These are phyloP conservation scores for Rhinopomastus cyanomelas DNA, from an alignment of 2,113 vertebrate species.

Conservation along the genomic window DNA sequence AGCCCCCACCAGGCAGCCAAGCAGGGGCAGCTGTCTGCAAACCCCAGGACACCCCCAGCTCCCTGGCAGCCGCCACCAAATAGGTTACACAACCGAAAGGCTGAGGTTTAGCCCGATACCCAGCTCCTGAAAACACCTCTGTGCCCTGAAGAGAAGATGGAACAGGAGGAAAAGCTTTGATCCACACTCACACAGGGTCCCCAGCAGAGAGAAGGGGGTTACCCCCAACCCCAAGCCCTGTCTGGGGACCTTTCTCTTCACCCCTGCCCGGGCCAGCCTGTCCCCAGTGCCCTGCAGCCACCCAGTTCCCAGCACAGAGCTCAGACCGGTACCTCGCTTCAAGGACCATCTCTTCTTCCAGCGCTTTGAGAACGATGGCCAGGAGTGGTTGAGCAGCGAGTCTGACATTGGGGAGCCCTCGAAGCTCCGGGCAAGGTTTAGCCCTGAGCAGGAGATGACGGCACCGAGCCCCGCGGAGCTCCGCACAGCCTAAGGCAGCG, in stretches of 20 bases:
- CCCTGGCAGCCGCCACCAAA: background rate
- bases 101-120: constrained; percentile 41
- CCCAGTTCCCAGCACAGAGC: background rate
- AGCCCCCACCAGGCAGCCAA: background rate
- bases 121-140: background rate
- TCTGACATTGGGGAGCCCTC: constrained; percentile 80
- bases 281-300: background rate
- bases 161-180: background rate
- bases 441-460: background rate
- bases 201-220: accelerated
- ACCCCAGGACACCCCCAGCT: background rate
- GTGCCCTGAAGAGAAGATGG: background rate
- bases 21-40: background rate
- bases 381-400: constrained; percentile 92
- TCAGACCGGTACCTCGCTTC: constrained; percentile 86
- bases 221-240: background rate
- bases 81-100: constrained; percentile 26
- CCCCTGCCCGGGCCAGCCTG: background rate
- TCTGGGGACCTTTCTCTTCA: accelerated
- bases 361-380: constrained; percentile 93
- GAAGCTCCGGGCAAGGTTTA: background rate
- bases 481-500: constrained; percentile 20
- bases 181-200: background rate
- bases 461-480: constrained; percentile 7
- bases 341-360: constrained; percentile 96